These are phyloP conservation scores for Noctua comes DNA, from an alignment of 2,888 invertebrate genomes.

Conservation along the genomic window DNA sequence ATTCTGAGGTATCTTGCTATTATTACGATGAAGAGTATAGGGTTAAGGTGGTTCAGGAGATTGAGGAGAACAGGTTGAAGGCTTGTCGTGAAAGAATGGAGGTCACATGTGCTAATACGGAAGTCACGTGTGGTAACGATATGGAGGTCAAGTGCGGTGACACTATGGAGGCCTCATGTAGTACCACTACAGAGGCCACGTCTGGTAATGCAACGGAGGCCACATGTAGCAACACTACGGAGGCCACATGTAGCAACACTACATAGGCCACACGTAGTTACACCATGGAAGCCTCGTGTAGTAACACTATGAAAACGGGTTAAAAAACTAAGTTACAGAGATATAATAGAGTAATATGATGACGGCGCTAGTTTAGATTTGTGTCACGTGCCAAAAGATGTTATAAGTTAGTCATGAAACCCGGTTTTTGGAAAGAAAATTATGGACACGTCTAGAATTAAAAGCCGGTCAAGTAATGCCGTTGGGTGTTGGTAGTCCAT, in stretches of 20 bases:
- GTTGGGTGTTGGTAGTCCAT: no score
- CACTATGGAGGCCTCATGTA: not conserved
- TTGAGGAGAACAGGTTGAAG: slow-evolving; percentile 12
- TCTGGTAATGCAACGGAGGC: not conserved
- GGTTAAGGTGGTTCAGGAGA: not conserved
- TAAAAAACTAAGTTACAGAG: not conserved
- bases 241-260: not conserved
- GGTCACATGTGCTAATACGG: not conserved
- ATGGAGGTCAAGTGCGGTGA: not conserved
- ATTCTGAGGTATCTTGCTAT: rapidly evolving
- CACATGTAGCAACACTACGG: not conserved
- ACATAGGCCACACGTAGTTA: not conserved
- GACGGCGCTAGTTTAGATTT: not conserved
- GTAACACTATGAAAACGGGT: not conserved
- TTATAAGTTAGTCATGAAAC: not conserved
- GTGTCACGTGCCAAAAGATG: no score
- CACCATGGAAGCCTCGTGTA: not conserved
- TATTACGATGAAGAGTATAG: not conserved
- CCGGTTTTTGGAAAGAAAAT: not conserved
- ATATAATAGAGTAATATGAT: not conserved
- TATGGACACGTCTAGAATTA: not conserved
- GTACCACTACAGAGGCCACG: not conserved
- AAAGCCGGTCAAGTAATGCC: not conserved
- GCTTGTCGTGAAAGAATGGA: not conserved
- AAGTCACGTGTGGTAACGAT: not conserved